Evolutionary conservation across 2,113 vertebrate species (phyloP), one percentile per base, ranked within the genome.

Genomic region (Geococcyx californianus): DNA sequence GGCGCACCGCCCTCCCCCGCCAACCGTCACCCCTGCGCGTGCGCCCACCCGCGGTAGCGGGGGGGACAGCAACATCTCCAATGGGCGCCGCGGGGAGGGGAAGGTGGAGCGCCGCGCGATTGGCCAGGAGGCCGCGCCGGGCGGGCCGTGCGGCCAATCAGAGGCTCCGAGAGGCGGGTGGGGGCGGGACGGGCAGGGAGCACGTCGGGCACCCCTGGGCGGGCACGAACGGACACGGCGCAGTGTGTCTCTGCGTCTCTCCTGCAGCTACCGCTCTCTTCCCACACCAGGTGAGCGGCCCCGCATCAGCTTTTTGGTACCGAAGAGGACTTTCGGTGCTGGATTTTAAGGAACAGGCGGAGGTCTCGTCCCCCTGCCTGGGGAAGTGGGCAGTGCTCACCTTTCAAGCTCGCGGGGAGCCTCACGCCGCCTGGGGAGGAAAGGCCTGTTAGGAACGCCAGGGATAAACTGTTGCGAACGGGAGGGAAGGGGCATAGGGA

Each of bases 401-500:
- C 31, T 15, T 5, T 16, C 31, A 20, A 16, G 26, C 49, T 42
- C 40, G 2, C 13, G 16, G 62, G 47, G 11, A 13, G 14, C 21
- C 20, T 29, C 19, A 0, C 44, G 4, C 6, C 47, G 4, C 19
- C 13, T 6, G 14, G 36, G 10, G 20, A 16, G 11, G 25, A 13
- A 19, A 20, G 15, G 7, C 33, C 5, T 12, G 62, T 51, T 20
- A 4, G 2, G 20, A 15, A 9, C 14, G 15, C 5, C 0, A 2
- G 52, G 52, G 62, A 4, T 15, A 6, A 17, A 3, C 13, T 19
- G 44, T 28, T 5, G 11, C 47, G 0, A 3, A 5, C 1, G 18
- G 38, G 25, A 21, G 42, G 20, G 29, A 16, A 2, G 1, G 10
- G 13, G 3, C 6, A 14, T 1, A 23, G 29, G 34, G 2, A 9